Evolutionary conservation across 2,888 invertebrate genomes (phyloP).

Genomic region (Spialia ferax): DNA sequence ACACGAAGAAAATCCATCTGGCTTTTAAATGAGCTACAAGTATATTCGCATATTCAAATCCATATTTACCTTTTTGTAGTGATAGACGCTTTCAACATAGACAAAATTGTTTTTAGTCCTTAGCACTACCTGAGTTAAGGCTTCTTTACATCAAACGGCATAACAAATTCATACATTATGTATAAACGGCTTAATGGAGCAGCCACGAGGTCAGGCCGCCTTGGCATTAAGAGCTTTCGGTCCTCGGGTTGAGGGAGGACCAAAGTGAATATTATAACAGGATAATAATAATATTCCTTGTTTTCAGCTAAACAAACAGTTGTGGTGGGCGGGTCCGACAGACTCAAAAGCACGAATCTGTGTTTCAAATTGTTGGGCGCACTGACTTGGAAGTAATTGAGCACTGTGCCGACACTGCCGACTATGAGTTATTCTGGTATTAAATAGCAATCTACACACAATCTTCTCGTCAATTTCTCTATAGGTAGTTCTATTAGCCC

Average conservation of each 20-base stretch:
- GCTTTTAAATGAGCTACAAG: not conserved
- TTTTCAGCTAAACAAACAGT: conserved; percentile 55
- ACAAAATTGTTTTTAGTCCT: conserved; percentile 64
- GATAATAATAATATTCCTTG: conserved; percentile 62
- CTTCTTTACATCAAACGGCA: conserved; percentile 86
- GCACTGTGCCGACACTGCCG: not conserved
- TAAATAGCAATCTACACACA: not conserved
- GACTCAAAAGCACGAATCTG: conserved; percentile 25
- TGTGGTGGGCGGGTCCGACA: conserved; percentile 39
- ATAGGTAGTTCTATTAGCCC: not conserved
- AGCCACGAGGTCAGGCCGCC: conserved; percentile 83
- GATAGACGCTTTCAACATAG: conserved; percentile 32
- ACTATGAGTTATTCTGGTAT: not conserved
- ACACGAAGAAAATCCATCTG: not conserved
- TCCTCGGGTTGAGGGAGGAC: conserved; percentile 59
- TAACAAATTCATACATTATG: conserved; percentile 86
- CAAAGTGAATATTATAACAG: conserved; percentile 86
- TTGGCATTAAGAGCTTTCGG: conserved; percentile 85
- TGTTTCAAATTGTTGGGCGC: conserved; percentile 20
- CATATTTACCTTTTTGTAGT: conserved; percentile 32
- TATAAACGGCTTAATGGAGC: conserved; percentile 86
- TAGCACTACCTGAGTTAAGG: conserved; percentile 81
- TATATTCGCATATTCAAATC: conserved; percentile 23
- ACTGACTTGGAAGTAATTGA: not conserved
- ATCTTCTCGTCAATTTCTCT: too few relatives aligned